phyloP scores from a whole-genome alignment of 2,113 vertebrate genomes.

The Chloropsis cyanopogon region DNA sequence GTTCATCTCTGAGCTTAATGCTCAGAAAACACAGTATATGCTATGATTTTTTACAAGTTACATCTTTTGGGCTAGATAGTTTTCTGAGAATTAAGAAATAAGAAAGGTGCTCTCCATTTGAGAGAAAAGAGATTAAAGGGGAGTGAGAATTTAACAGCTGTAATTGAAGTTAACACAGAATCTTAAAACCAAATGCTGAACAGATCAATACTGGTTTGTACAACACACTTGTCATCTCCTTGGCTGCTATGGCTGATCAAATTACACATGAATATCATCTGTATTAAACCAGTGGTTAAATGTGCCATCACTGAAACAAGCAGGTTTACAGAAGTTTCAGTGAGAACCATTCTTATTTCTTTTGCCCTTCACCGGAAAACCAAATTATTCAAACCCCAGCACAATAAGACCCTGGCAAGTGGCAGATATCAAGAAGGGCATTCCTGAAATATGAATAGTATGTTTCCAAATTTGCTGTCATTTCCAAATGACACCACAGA shows the following conservation, averaged over 20 bases:
- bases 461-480: not conserved
- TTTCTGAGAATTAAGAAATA: constrained; percentile 25
- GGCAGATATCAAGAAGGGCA: not conserved
- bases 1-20: constrained; percentile 53
- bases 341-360: not conserved
- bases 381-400: not conserved
- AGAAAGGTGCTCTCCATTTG: not conserved
- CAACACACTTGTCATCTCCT: not conserved
- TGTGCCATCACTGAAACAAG: not conserved
- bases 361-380: not conserved
- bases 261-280: not conserved
- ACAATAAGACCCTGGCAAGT: not conserved
- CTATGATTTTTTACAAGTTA: constrained; percentile 49
- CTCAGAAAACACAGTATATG: constrained; percentile 51
- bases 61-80: not conserved
- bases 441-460: not conserved
- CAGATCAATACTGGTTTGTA: not conserved
- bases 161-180: not conserved
- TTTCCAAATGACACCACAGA: not conserved
- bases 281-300: not conserved
- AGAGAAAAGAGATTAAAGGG: not conserved
- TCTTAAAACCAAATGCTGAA: not conserved
- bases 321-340: not conserved
- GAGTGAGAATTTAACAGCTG: not conserved
- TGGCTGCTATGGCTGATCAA: not conserved